Base-by-base conservation (phyloP, 2,113 vertebrate genomes). In the Mohoua ochrocephala region DNA sequence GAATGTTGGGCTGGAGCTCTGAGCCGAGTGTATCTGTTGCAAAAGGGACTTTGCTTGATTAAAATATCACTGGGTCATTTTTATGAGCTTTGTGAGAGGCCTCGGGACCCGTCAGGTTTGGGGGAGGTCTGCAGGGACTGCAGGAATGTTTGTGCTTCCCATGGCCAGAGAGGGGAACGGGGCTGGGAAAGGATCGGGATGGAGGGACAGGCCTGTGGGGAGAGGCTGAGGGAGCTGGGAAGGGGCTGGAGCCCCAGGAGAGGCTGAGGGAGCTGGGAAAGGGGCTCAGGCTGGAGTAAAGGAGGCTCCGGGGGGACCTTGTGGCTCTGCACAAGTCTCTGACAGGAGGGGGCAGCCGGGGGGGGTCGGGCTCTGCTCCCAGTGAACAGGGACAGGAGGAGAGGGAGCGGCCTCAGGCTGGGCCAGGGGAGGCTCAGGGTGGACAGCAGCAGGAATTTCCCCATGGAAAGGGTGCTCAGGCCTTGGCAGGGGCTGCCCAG, bases 41-140 rank as follows among this genome's bases (percentile, higher is more conserved):
- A 15, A 7, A 5, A 83, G 21, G 60, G 70, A 22, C 20, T 2
- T 52, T 21, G 12, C 24, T 42, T n/a, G 26, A 19, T 54, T 27
- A 24, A 49, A 6, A 22, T 30, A 5, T 22, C 50, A 1, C 22
- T 15, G 15, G 8, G n/a, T 6, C 3, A 0, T 24, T 75, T 59
- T 7, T 23, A 4, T 10, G 22, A 9, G 21, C 19, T 37, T 41
- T 1, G 7, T 21, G 28, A 6, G 53, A 42, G 45, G 15, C 1
- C 0, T 14, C 23, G 4, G 15, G 61, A 26, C 42, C 52, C 1
- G 0, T 4, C 3, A 20, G 22, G 5, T 26, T 22, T 31, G 4
- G 9, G 28, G 2, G 18, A n/a, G 5, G 9, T 2, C 16, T 3
- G 33, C 16, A 9, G 24, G 42, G 41, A 2, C 3, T 14, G 41